These are phyloP conservation scores for Erythrolamprus reginae DNA, from an alignment of 2,113 vertebrate genomes.

Conservation along the genomic window DNA sequence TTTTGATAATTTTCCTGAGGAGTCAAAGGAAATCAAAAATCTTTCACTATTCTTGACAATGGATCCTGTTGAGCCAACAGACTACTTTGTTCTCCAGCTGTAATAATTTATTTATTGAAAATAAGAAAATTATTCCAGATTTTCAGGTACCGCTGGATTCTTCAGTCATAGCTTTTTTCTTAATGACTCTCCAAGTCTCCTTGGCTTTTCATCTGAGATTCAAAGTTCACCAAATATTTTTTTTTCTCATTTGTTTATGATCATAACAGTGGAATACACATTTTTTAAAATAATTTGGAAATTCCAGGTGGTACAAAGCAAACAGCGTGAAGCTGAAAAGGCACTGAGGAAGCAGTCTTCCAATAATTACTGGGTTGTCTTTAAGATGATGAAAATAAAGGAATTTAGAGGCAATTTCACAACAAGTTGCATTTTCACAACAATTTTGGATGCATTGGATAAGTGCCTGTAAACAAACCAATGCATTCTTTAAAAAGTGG, in stretches of 20 bases:
- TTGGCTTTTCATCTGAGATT: background rate
- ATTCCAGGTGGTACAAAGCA: background rate
- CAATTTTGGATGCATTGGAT: background rate
- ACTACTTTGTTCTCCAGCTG: background rate
- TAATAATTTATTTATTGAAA: constrained; percentile 16
- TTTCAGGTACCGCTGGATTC: background rate
- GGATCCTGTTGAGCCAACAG: background rate
- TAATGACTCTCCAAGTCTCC: background rate
- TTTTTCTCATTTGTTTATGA: constrained; percentile 1
- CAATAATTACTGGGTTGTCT: background rate
- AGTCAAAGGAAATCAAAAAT: background rate
- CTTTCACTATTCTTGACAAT: background rate
- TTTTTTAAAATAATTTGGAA: constrained; percentile 3
- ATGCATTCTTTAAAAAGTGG: background rate
- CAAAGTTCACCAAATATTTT: background rate
- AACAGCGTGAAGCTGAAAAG: background rate
- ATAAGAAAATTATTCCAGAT: background rate
- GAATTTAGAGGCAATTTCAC: background rate
- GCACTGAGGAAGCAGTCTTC: background rate
- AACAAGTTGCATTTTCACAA: background rate
- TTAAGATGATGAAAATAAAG: background rate
- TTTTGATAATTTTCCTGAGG: background rate
- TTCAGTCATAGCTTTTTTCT: background rate
- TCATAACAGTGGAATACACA: background rate
- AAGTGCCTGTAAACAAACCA: background rate